Evolutionary conservation across 2,797 vertebrate species (phyloP).

Genomic region (Phyllotis vaccarum): DNA sequence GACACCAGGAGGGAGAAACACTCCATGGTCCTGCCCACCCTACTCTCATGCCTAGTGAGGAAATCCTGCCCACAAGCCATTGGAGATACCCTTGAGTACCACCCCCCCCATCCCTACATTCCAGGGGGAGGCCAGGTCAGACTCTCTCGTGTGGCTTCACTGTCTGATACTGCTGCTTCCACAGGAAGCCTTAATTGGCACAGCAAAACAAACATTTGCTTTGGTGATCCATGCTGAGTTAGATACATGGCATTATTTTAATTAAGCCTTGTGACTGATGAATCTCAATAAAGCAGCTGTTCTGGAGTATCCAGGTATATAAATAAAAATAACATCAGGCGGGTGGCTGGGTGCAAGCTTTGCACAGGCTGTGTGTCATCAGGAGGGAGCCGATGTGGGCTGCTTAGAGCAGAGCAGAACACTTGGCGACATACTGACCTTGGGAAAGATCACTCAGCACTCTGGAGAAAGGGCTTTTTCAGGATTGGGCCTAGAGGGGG

Average conservation of each 20-base stretch:
- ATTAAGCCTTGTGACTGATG: constrained; percentile 84
- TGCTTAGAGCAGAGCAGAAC: background rate
- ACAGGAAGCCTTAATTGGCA: constrained; percentile 83
- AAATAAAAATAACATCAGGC: constrained; percentile 75
- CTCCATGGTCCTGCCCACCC: background rate
- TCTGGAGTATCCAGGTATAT: constrained; percentile 83
- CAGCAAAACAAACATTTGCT: constrained; percentile 85
- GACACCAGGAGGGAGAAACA: rapidly evolving
- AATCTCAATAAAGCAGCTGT: constrained; percentile 84
- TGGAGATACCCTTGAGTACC: no score
- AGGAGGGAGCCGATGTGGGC: background rate
- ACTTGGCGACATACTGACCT: background rate
- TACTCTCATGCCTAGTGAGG: rapidly evolving
- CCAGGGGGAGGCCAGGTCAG: constrained; percentile 68
- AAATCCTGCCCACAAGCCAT: background rate
- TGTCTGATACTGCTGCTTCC: constrained; percentile 76
- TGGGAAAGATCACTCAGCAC: background rate
- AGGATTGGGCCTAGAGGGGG: no score
- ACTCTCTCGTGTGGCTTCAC: constrained; percentile 72
- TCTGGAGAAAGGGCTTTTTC: background rate
- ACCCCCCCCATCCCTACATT: background rate
- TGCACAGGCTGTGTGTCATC: background rate
- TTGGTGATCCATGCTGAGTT: constrained; percentile 77
- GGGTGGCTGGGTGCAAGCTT: constrained; percentile 47
- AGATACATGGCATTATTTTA: constrained; percentile 81